A percentile compares a stretch with the other conserved stretches of the same genome.
Conservation (phyloP, 2,113 vertebrate genomes). For the Xiphophorus maculatus region DNA sequence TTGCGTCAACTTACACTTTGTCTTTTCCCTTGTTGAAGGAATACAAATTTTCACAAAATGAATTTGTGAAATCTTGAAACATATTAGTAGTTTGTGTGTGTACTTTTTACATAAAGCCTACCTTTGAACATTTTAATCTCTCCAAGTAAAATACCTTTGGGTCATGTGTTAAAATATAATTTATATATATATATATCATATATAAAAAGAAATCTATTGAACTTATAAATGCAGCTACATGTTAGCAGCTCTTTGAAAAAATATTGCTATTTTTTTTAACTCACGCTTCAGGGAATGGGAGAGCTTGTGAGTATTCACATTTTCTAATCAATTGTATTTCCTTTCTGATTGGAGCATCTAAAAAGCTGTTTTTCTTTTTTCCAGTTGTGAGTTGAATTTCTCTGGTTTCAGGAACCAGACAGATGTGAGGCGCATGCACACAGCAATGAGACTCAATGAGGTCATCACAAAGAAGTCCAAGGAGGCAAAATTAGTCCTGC, state of each 20-base stretch:
- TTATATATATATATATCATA: too few relatives aligned
- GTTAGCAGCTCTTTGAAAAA: not conserved
- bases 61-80: not conserved
- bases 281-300: constrained; percentile 94
- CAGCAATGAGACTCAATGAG: constrained; percentile 92
- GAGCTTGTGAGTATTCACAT: constrained; percentile 88
- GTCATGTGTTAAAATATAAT: not conserved
- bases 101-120: not conserved
- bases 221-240: not conserved
- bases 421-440: constrained; percentile 96
- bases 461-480: constrained; percentile 94
- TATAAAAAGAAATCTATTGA: not conserved
- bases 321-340: not conserved
- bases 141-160: not conserved
- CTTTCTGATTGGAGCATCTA: not conserved
- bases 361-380: not conserved
- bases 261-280: constrained; percentile 22
- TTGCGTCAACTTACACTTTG: not conserved
- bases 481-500: constrained; percentile 92
- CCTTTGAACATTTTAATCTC: not conserved
- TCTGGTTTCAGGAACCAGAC: constrained; percentile 85
- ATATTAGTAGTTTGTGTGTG: not conserved
- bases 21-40: too few relatives aligned
- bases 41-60: not conserved
- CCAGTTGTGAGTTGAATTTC: not conserved